These are phyloP conservation scores for Caprella mutica DNA, from an alignment of 2,888 invertebrate species.

Conservation along the genomic window DNA sequence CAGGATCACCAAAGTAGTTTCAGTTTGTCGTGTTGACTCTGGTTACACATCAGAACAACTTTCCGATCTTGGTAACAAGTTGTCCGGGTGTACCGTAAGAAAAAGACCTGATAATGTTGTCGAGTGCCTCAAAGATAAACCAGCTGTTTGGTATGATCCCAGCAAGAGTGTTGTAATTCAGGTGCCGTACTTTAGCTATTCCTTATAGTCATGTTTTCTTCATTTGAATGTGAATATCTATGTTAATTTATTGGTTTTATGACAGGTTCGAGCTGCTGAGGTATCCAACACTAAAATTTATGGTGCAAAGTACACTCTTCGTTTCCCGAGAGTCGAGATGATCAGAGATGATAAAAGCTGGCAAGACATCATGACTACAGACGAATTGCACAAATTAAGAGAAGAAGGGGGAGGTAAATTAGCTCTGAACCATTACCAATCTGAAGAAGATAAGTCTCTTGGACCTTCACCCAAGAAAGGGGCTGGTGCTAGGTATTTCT, in stretches of 20 bases:
- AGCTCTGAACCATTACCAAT: slow-evolving; percentile 30
- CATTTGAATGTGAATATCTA: too few species aligned
- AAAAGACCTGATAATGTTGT: slow-evolving; percentile 35
- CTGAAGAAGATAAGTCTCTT: slow-evolving; percentile 4
- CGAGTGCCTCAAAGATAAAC: slow-evolving; percentile 47
- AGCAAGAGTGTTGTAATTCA: slow-evolving; percentile 58
- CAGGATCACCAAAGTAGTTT: slow-evolving; percentile 49
- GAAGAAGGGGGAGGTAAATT: slow-evolving; percentile 39
- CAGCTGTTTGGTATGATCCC: slow-evolving; percentile 74
- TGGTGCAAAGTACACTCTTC: slow-evolving; percentile 60
- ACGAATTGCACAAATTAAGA: too few species aligned
- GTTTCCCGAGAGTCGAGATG: slow-evolving; percentile 71
- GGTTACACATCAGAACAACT: slow-evolving; percentile 57
- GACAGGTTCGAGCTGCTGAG: slow-evolving; percentile 76
- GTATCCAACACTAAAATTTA: slow-evolving; percentile 56
- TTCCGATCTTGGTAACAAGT: slow-evolving; percentile 49
- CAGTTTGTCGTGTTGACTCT: slow-evolving; percentile 59
- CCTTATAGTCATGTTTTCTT: neutral
- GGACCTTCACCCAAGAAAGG: slow-evolving; percentile 13
- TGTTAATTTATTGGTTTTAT: too few species aligned
- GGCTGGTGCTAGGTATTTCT: slow-evolving; percentile 1
- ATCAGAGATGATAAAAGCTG: slow-evolving; percentile 75
- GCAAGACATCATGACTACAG: slow-evolving; percentile 59
- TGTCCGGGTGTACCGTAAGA: slow-evolving; percentile 51
- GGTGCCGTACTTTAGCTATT: too few species aligned